phyloP scores from a whole-genome alignment of 2,888 invertebrate genomes.

The Siphonodentalium dalli region DNA sequence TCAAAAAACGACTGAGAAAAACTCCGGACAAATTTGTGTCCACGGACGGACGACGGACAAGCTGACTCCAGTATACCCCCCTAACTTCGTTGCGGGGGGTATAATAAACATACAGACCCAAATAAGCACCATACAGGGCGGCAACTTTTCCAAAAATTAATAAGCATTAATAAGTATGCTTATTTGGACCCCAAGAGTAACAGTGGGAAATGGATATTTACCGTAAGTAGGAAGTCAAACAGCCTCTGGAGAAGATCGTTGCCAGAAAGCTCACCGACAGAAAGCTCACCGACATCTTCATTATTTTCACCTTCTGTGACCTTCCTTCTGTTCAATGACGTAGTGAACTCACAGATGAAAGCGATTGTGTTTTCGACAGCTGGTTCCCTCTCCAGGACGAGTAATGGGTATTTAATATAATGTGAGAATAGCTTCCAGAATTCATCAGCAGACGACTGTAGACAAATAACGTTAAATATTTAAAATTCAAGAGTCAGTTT shows the following conservation, averaged over 20 bases:
- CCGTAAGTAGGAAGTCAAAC: slow-evolving; percentile 73
- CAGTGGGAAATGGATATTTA: slow-evolving; percentile 58
- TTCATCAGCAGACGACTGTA: slow-evolving; percentile 68
- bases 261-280: slow-evolving; percentile 66
- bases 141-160: background rate
- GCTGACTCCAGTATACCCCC: too few species aligned
- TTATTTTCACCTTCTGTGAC: slow-evolving; percentile 15
- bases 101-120: too few species aligned
- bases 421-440: slow-evolving; percentile 75
- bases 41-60: too few species aligned
- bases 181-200: background rate
- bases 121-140: background rate
- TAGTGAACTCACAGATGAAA: slow-evolving; percentile 77
- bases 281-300: slow-evolving; percentile 24
- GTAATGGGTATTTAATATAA: slow-evolving; percentile 73
- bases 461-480: background rate
- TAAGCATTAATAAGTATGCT: background rate
- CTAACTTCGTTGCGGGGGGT: too few species aligned
- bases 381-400: slow-evolving; percentile 74
- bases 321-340: slow-evolving; percentile 65
- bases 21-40: too few species aligned
- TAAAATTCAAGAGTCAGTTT: background rate
- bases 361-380: slow-evolving; percentile 75
- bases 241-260: slow-evolving; percentile 70
- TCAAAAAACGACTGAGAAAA: too few species aligned